A percentile compares a stretch with the other conserved stretches of the same genome.
Conservation (phyloP, 2,888 invertebrate species). For the Frankliniella intonsa region DNA sequence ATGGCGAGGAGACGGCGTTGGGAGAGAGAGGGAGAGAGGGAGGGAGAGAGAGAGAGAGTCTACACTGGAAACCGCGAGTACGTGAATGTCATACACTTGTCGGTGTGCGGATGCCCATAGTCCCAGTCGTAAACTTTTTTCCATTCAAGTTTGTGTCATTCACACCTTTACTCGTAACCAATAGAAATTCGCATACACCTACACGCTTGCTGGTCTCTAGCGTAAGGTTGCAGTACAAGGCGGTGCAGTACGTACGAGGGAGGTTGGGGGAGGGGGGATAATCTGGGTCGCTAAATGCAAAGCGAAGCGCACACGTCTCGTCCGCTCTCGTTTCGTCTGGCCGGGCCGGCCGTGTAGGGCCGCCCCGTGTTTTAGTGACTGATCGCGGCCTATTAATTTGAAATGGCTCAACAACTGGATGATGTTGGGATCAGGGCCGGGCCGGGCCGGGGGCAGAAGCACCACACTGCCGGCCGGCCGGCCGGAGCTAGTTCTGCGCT, state of each 20-base stretch:
- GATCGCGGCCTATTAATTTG: slow-evolving; percentile 9
- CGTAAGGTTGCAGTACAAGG: background rate
- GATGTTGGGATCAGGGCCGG: background rate
- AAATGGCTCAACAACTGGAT: slow-evolving; percentile 12
- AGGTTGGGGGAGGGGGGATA: background rate
- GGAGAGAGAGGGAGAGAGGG: background rate
- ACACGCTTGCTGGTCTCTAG: background rate
- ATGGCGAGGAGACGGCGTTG: background rate
- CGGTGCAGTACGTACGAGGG: background rate
- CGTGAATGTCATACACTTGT: no score
- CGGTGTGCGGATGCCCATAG: no score
- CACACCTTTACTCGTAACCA: no score
- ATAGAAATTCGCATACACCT: no score
- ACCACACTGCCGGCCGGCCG: background rate
- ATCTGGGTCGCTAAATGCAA: background rate
- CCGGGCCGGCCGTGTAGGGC: background rate
- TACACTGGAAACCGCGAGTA: no score
- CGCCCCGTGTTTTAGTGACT: background rate
- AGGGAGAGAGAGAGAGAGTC: background rate
- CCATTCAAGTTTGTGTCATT: no score
- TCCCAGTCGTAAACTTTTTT: no score
- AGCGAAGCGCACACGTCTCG: background rate
- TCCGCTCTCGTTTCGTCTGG: background rate
- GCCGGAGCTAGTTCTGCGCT: background rate
- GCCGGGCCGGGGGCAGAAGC: background rate